phyloP scores from a whole-genome alignment of 2,888 invertebrate species.

The Sphaerophoria rueppellii region DNA sequence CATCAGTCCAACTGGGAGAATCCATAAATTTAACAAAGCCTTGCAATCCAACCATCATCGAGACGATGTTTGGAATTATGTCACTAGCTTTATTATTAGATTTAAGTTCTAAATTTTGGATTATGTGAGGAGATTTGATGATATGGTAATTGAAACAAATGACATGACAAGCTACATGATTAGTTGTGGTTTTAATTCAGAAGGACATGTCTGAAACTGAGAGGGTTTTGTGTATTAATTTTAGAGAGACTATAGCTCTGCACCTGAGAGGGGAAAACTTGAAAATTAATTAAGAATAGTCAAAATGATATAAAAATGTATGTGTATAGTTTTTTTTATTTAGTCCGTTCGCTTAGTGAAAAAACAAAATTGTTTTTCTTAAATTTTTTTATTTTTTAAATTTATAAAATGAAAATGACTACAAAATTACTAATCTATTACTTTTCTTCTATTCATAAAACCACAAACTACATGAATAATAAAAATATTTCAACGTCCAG shows the following conservation, averaged over 20 bases:
- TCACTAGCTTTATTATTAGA: background rate
- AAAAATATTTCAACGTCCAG: conserved; percentile 83
- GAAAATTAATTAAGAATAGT: background rate
- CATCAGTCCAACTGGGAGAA: background rate
- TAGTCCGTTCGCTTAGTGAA: conserved; percentile 40
- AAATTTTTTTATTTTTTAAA: conserved; percentile 16
- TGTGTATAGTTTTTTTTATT: conserved; percentile 46
- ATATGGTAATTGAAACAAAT: conserved; percentile 72
- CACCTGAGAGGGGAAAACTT: background rate
- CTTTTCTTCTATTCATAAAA: conserved; percentile 54
- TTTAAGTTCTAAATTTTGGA: background rate
- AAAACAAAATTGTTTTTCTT: conserved; percentile 13
- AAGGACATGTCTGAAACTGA: conserved; percentile 26
- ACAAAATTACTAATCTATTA: conserved; percentile 67
- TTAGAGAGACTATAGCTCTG: no score
- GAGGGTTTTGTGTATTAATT: no score
- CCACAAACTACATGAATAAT: conserved; percentile 27
- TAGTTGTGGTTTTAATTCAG: conserved; percentile 48
- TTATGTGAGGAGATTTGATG: conserved; percentile 56
- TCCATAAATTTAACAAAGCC: background rate
- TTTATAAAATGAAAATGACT: conserved; percentile 27
- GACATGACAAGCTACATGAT: conserved; percentile 62
- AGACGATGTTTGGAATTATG: conserved; percentile 31
- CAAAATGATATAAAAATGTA: conserved; percentile 20
- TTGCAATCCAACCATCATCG: background rate